Evolutionary conservation across 2,113 vertebrate genomes (phyloP).

Genomic region (Festucalex cinctus): DNA sequence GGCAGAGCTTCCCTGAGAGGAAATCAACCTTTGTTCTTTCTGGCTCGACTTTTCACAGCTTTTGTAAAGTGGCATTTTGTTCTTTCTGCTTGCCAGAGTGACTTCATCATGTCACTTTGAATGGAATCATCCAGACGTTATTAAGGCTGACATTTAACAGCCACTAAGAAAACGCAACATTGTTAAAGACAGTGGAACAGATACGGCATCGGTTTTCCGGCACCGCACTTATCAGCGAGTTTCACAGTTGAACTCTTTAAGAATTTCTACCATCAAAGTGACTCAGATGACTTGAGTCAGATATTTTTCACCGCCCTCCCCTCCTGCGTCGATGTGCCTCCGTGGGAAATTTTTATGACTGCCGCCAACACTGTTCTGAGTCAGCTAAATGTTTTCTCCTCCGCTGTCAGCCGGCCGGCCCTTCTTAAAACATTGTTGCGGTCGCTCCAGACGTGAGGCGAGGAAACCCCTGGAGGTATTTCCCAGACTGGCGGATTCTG

Average conservation of each 20-base stretch:
- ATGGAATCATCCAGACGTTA: too few species aligned
- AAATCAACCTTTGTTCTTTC: too few species aligned
- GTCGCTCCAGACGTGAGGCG: constrained; percentile 21
- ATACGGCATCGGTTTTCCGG: neutral
- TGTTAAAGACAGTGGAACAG: neutral
- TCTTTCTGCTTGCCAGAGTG: too few species aligned
- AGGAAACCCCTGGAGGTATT: constrained; percentile 49
- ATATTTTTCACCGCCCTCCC: constrained; percentile 3
- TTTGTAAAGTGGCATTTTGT: too few species aligned
- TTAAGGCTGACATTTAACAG: neutral
- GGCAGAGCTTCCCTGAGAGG: too few species aligned
- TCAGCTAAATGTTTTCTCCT: constrained; percentile 46
- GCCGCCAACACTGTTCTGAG: constrained; percentile 45
- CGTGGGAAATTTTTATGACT: constrained; percentile 15
- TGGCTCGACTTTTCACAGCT: too few species aligned
- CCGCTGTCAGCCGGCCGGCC: neutral
- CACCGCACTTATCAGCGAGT: neutral
- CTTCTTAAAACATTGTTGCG: constrained; percentile 47
- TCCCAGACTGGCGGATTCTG: constrained; percentile 19
- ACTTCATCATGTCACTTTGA: too few species aligned
- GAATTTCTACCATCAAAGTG: constrained; percentile 27
- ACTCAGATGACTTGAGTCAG: constrained; percentile 43
- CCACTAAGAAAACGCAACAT: neutral
- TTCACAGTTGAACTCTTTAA: constrained; percentile 17
- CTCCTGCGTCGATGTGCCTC: constrained; percentile 14